These are phyloP conservation scores for Ceyx margarethae DNA, from an alignment of 2,113 vertebrate species.

Conservation along the genomic window DNA sequence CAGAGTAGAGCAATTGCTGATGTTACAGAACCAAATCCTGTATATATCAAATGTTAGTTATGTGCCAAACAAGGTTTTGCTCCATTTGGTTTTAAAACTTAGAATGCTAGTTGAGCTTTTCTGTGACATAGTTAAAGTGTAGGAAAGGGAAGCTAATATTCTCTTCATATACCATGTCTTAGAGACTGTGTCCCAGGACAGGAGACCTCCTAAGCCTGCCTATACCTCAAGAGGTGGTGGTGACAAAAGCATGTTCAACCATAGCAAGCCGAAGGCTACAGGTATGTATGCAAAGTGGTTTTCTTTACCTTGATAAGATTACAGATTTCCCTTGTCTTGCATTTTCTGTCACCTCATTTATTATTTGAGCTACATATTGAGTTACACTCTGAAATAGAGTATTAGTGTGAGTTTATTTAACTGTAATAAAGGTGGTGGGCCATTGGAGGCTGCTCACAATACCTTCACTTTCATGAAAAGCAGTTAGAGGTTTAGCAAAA, in stretches of 20 bases:
- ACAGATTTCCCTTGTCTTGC: neutral
- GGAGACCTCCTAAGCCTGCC: conserved; percentile 89
- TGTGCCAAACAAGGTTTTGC: neutral
- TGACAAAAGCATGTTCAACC: conserved; percentile 87
- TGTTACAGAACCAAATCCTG: neutral
- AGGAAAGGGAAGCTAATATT: neutral
- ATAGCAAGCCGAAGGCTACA: conserved; percentile 95
- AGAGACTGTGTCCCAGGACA: conserved; percentile 86
- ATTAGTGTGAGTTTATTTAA: neutral
- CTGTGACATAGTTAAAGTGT: neutral
- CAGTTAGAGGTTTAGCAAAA: neutral
- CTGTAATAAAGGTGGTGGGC: neutral
- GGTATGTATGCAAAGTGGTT: conserved; percentile 73
- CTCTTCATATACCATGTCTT: neutral
- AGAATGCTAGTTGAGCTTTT: neutral
- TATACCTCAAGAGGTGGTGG: conserved; percentile 86
- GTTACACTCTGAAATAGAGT: neutral
- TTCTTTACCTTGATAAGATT: neutral
- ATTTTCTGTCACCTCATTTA: neutral
- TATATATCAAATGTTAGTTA: neutral
- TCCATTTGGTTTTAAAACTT: neutral
- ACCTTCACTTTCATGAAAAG: neutral
- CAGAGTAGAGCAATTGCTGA: neutral
- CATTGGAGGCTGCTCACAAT: neutral
- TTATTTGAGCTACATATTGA: neutral